These are phyloP conservation scores for Aplodontia rufa DNA, from an alignment of 2,113 vertebrate genomes.

Conservation along the genomic window DNA sequence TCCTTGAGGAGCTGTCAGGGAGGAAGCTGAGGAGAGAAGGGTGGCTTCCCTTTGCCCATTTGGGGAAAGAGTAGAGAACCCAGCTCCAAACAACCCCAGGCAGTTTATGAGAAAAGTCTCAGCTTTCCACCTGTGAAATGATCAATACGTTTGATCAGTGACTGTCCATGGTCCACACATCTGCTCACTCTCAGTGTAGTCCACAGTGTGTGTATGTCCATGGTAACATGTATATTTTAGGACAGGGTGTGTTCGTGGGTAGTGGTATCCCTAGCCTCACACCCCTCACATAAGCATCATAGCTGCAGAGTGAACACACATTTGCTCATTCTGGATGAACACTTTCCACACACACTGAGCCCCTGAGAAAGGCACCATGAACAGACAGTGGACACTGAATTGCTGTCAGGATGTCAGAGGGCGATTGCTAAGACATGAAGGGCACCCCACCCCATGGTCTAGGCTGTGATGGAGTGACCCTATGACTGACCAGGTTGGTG, in stretches of 20 bases:
- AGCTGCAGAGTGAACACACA: not conserved
- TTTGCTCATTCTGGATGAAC: not conserved
- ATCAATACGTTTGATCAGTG: not conserved
- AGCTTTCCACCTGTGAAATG: constrained; percentile 9
- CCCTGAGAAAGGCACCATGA: not conserved
- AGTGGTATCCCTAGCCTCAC: not conserved
- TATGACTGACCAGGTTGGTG: not conserved
- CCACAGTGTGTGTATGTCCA: not conserved
- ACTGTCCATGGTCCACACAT: not conserved
- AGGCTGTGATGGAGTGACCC: not conserved
- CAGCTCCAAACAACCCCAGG: not conserved
- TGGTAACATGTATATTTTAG: not conserved
- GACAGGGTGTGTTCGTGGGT: not conserved
- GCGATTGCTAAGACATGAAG: not conserved
- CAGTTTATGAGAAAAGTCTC: not conserved
- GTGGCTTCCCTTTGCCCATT: not conserved
- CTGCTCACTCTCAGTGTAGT: not conserved
- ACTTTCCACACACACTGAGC: not conserved
- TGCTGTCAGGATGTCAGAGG: not conserved
- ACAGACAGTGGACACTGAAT: not conserved
- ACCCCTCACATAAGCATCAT: not conserved
- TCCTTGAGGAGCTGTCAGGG: not conserved
- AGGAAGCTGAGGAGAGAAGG: not conserved
- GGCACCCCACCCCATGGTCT: not conserved
- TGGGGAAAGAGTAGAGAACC: not conserved